A percentile compares a stretch with the other conserved stretches of the same genome.
phyloP scores from a whole-genome alignment of 2,888 invertebrate genomes.

The Cremastobaeus sp. region DNA sequence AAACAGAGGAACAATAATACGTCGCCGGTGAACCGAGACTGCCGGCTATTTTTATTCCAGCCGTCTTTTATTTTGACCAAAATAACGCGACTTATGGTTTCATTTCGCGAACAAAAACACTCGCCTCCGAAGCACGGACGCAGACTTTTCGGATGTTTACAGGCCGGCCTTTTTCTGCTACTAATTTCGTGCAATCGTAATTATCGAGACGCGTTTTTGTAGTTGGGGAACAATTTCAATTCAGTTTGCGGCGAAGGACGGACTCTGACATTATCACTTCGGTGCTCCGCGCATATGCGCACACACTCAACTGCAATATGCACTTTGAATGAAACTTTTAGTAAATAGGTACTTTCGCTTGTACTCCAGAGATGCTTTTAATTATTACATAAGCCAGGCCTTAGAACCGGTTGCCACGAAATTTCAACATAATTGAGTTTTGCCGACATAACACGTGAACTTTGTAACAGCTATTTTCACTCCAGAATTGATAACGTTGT shows the following conservation, averaged over 20 bases:
- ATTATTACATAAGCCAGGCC: not conserved
- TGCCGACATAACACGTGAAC: not conserved
- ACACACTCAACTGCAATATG: not conserved
- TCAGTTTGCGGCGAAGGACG: not conserved
- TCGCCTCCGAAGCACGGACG: not conserved
- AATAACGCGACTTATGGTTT: not conserved
- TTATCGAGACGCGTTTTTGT: not conserved
- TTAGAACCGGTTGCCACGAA: constrained; percentile 4
- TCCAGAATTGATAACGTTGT: not conserved
- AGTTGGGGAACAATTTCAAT: not conserved
- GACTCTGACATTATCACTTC: no score
- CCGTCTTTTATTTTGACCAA: constrained; percentile 30
- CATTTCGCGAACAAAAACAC: not conserved
- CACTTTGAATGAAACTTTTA: constrained; percentile 11
- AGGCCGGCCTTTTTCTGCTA: no score
- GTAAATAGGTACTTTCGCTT: constrained; percentile 2
- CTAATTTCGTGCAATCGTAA: no score
- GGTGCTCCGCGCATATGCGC: no score
- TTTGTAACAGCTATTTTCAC: not conserved
- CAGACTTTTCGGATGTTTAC: not conserved
- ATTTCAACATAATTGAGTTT: constrained; percentile 21
- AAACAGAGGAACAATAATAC: constrained; percentile 46
- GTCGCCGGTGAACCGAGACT: constrained; percentile 41
- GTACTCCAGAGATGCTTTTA: constrained; percentile 7
- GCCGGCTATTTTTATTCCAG: constrained; percentile 34